These are phyloP conservation scores for Caloenas nicobarica DNA, from an alignment of 2,113 vertebrate species.

Conservation along the genomic window DNA sequence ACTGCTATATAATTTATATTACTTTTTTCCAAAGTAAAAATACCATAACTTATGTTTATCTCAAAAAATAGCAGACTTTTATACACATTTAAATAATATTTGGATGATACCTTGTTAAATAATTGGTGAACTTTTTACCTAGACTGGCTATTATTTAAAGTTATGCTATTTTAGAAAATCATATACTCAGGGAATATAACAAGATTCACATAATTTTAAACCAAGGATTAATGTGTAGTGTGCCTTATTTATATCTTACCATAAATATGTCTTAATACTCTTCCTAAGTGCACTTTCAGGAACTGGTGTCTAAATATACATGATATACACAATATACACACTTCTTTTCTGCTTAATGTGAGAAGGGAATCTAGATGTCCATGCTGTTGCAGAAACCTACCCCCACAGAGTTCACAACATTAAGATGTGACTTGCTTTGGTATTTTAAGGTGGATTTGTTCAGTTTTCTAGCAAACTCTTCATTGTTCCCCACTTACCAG, in stretches of 20 bases:
- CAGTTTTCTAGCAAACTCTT: background rate
- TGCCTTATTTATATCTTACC: background rate
- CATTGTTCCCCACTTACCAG: background rate
- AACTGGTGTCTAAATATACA: background rate
- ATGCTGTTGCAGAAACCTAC: background rate
- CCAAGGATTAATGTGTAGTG: background rate
- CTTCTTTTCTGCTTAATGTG: background rate
- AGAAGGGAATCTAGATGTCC: background rate
- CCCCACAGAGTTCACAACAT: background rate
- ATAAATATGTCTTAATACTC: background rate
- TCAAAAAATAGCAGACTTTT: background rate
- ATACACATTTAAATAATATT: background rate
- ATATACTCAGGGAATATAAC: background rate
- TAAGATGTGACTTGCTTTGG: background rate
- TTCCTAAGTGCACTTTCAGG: background rate
- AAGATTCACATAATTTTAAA: background rate
- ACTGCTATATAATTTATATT: background rate
- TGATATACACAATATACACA: background rate
- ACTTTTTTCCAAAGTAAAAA: background rate
- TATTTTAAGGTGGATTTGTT: conserved; percentile 14
- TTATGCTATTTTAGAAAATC: background rate
- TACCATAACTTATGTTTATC: background rate
- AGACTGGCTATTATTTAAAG: background rate
- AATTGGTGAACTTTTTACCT: background rate
- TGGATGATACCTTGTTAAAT: background rate